Evolutionary conservation across 1,140 invertebrate species (phyloP).

Genomic region (Neuroterus valhalla): DNA sequence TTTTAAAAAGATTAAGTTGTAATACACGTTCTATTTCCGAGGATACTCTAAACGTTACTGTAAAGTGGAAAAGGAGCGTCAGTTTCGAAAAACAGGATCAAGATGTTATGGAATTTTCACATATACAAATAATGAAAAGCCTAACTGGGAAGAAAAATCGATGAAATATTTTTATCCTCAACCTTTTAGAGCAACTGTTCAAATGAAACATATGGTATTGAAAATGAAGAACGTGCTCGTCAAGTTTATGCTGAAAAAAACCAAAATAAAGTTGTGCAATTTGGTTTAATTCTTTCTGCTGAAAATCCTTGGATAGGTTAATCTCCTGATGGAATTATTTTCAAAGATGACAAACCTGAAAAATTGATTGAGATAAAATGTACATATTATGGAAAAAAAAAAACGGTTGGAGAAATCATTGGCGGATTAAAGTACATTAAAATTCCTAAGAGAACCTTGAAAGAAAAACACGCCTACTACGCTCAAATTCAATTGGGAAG

Average conservation of each 20-base stretch:
- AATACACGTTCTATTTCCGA: too few species aligned
- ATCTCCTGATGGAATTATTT: slow-evolving; percentile 51
- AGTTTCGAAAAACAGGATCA: too few species aligned
- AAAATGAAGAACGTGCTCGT: slow-evolving; percentile 36
- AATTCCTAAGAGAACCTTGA: neutral
- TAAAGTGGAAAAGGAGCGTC: too few species aligned
- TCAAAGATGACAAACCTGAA: slow-evolving; percentile 33
- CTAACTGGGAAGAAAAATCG: slow-evolving; percentile 15
- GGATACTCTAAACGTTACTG: too few species aligned
- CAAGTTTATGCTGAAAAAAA: slow-evolving; percentile 35
- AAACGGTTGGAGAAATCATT: neutral
- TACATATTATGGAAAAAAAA: slow-evolving; percentile 37
- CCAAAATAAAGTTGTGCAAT: slow-evolving; percentile 32
- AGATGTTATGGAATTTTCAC: too few species aligned
- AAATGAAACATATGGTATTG: slow-evolving; percentile 42
- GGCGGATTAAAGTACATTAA: slow-evolving; percentile 12
- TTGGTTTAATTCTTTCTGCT: slow-evolving; percentile 40
- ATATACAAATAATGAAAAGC: slow-evolving; percentile 20
- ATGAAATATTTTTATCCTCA: slow-evolving; percentile 24
- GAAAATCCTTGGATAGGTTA: slow-evolving; percentile 47
- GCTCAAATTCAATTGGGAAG: too few species aligned
- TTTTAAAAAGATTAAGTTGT: too few species aligned
- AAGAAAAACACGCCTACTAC: too few species aligned
- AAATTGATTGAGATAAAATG: slow-evolving; percentile 49
- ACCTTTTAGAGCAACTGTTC: slow-evolving; percentile 30